phyloP scores from a whole-genome alignment of 2,113 vertebrate species.

The Urocolius indicus region DNA sequence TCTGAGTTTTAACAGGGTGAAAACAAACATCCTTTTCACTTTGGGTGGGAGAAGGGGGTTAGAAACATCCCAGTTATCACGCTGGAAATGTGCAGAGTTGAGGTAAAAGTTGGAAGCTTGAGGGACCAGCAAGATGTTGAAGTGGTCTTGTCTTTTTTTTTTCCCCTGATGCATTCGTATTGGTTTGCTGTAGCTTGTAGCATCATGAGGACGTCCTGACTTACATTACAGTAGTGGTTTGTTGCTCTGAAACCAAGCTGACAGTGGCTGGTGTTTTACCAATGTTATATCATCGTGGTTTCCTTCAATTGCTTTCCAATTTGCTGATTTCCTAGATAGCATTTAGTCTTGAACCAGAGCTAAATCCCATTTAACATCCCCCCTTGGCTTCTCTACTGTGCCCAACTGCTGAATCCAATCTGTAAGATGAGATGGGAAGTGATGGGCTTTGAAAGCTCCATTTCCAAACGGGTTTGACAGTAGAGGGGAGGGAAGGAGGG shows the following conservation, averaged over 20 bases:
- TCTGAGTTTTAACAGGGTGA: neutral
- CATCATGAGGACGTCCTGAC: neutral
- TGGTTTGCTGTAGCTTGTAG: too few species aligned
- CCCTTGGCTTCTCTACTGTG: neutral
- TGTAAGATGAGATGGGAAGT: neutral
- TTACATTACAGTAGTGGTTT: neutral
- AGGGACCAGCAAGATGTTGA: neutral
- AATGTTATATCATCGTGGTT: neutral
- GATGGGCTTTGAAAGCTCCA: neutral
- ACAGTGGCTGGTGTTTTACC: neutral
- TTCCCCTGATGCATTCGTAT: too few species aligned
- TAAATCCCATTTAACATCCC: neutral
- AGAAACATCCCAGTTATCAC: neutral
- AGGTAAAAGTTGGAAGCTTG: neutral
- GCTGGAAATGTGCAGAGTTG: neutral
- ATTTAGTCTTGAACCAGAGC: neutral
- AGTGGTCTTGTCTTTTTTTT: neutral
- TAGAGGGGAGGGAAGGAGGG: rapidly evolving
- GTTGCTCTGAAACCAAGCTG: neutral
- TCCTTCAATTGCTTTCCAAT: neutral
- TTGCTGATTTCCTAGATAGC: neutral
- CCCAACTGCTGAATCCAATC: neutral
- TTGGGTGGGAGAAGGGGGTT: neutral
- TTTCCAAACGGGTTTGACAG: neutral
- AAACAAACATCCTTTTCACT: neutral